phyloP scores from a whole-genome alignment of 2,888 invertebrate species.

The Elysia crispata region DNA sequence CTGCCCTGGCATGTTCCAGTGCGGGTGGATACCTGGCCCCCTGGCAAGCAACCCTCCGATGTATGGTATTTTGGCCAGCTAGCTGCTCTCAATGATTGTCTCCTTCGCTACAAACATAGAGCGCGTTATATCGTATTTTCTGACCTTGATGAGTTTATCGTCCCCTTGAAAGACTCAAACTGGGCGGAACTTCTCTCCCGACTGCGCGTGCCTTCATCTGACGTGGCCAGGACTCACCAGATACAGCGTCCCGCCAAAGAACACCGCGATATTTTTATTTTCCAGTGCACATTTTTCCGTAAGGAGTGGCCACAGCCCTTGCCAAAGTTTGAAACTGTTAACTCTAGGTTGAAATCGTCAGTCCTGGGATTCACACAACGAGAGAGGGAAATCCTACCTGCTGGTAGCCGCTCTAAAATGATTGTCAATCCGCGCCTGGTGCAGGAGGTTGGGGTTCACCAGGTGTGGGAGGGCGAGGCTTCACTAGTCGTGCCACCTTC shows the following conservation, averaged over 20 bases:
- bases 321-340: conserved; percentile 49
- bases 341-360: conserved; percentile 57
- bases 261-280: not conserved
- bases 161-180: conserved; percentile 61
- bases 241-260: not conserved
- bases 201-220: too few relatives aligned
- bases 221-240: conserved; percentile 13
- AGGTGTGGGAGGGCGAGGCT: conserved; percentile 51
- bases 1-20: conserved; percentile 72
- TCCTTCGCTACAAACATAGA: conserved; percentile 64
- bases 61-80: conserved; percentile 75
- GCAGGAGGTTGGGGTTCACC: conserved; percentile 63
- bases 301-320: conserved; percentile 61
- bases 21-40: conserved; percentile 56
- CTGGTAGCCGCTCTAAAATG: conserved; percentile 61
- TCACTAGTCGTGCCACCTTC: conserved; percentile 1
- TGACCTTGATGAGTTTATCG: conserved; percentile 75
- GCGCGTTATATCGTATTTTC: conserved; percentile 68
- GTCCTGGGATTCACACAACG: conserved; percentile 59
- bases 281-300: conserved; percentile 60
- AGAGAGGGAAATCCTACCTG: conserved; percentile 55
- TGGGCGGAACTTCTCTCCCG: conserved; percentile 60
- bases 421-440: conserved; percentile 59
- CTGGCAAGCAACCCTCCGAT: conserved; percentile 50
- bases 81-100: conserved; percentile 74